Evolutionary conservation across 2,888 invertebrate species (phyloP), one percentile per base, ranked within the genome.

Genomic region (Microplitis deprimator): DNA sequence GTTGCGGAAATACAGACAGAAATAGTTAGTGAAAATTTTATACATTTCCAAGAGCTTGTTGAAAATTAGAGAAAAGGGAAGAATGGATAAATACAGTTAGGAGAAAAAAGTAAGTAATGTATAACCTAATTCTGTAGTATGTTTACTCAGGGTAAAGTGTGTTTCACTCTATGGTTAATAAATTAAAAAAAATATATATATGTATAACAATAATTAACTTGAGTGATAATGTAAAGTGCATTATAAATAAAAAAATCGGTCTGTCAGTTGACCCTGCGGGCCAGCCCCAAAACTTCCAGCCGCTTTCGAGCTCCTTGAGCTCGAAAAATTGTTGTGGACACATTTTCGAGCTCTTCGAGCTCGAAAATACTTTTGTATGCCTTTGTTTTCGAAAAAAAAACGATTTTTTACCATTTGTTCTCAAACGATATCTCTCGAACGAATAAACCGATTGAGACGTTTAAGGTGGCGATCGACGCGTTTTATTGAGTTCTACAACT

Each of bases 21-120:
- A 73, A 77, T 61, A 61, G 68, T 68, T 17, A 73, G 13, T 73
- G 62, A n/a, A 73, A 59, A 61, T 77, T 73, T 61, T 77, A 73
- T 77, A 68, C 64, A 68, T 73, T 77, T 73, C 73, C 73, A 8
- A 29, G 13, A 62, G 68, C 62, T 20, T 68, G 50, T 73, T 77
- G 77, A 68, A 73, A 77, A 69, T 50, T 74, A 68, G 59, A 74
- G 7, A 39, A 68, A 69, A 77, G 65, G 40, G 61, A 64, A 50
- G 41, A 77, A 69, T 74, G 74, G 65, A 77, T 77, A 74, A 62
- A 74, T 69, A 70, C 77, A 69, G 59, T 77, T 16, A 64, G 10
- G 68, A 41, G 77, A 74, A 64, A 68, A 70, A 65, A 73, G 67
- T 77, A 70, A 77, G 70, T 77, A 65, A 62, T 74, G 40, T 60